Base-by-base conservation (phyloP, 2,888 invertebrate genomes). In the Melieria omissa region DNA sequence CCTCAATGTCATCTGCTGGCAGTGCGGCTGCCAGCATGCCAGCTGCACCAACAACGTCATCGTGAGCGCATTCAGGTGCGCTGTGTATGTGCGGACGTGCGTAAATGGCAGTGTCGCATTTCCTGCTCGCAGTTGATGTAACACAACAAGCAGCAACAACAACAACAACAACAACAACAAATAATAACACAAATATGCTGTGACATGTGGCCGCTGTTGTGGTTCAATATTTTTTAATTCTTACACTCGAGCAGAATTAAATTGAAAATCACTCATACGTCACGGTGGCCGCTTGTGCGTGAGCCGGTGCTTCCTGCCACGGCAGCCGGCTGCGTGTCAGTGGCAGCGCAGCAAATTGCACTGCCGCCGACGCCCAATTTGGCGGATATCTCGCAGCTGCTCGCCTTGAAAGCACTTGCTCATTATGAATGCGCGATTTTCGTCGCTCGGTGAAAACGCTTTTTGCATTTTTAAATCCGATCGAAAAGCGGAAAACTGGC, bases 181-280 rank as follows among this genome's bases (percentile, higher is more conserved):
- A 8, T 6, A 64, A 52, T 41, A 29, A 42, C 41, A 10, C 55
- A 57, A 29, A 14, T 41, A n/a, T 63, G 29, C 29, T 29, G 29
- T 29, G 46, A 45, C 7, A 14, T 47, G 14, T 14, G 42, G 64
- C 12, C 16, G 29, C 16, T 52, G 16, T 52, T 41, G 52, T 52
- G 42, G 42, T 52, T 52, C 42, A 60, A 60, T 12, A 29, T 7
- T 4, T 44, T 42, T 41, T 60, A 45, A n/a, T 41, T 10, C 41
- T 9, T 42, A n/a, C 16, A 14, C 16, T 10, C 9, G 44, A 46
- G 4, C 64, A n/a, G 65, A 71, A 73, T 77, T 78, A 73, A 79
- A 77, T 79, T 75, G 73, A 63, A 78, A 75, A 73, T 76, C 77
- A 77, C 72, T 74, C 73, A 73, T 70, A 74, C 71, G 73, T 71